Base-by-base conservation (phyloP, 2,888 invertebrate species). In the Pecten maximus region DNA sequence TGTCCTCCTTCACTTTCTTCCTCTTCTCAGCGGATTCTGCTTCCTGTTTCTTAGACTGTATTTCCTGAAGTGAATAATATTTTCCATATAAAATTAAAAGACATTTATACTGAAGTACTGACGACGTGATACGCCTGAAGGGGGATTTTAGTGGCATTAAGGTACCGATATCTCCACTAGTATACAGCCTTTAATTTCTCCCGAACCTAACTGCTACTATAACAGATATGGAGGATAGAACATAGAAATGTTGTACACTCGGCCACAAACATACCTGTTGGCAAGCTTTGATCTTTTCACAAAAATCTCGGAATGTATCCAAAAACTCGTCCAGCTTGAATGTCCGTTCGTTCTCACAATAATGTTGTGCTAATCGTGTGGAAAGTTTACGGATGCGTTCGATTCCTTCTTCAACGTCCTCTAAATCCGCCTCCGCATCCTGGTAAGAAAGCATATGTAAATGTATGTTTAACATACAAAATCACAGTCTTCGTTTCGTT, bases 281-380 rank as follows among this genome's bases (percentile, higher is more conserved):
- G 44, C 97, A 97, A 39, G 95, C 93, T 90, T 96, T 96, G 35
- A 97, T 96, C 92, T 97, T 97, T 88, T 98, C 98, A 96, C 98
- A 98, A 97, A 99, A 99, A 89, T 98, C 98, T 95, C 98, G 98
- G 96, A 99, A 98, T 93, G 98, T 98, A 97, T 98, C 98, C 95
- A 99, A 98, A 96, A 99, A 99, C 96, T 99, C 99, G 96, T 99
- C 99, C 60, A 99, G 97, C 96, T 98, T 99, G 96, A 99, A 99
- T 0, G 98, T 97, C 90, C 97, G 98, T 0, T 98, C 97, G 96
- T 99, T 99, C 97, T 99, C 99, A 97, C 99, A 99, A 97, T 99
- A 99, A 97, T 99, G 99, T 90, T 98, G 98, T 0, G 99, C 98
- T 50, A 99, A 97, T 92, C 98, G 98, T 92, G 97, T 97, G 54